phyloP scores from a whole-genome alignment of 2,797 vertebrate genomes.

The Hydrophis major region DNA sequence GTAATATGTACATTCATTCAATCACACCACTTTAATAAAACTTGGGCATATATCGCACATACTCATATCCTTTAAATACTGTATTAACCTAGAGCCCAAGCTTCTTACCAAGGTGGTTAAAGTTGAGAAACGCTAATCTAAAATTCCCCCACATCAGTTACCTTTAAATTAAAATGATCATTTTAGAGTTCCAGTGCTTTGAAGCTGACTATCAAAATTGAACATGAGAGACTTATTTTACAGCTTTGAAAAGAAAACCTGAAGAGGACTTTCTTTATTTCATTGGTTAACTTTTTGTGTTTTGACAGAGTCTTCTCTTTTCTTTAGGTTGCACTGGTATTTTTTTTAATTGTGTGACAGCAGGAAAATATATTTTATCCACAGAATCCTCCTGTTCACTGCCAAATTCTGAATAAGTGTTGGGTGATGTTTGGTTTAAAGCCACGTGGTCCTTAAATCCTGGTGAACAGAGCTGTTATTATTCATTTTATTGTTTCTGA shows the following conservation, averaged over 20 bases:
- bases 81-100: not conserved
- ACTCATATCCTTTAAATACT: not conserved
- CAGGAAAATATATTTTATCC: not conserved
- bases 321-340: not conserved
- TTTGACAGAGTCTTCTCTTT: not conserved
- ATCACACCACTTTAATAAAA: not conserved
- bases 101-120: not conserved
- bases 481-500: conserved; percentile 27
- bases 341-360: not conserved
- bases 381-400: not conserved
- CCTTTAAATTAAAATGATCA: not conserved
- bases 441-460: not conserved
- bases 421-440: conserved; percentile 1
- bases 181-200: not conserved
- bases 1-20: not conserved
- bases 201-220: not conserved
- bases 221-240: not conserved
- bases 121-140: not conserved
- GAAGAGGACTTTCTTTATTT: not conserved
- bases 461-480: conserved; percentile 21
- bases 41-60: not conserved
- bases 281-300: not conserved
- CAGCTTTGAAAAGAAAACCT: not conserved
- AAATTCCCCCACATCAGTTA: not conserved
- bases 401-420: not conserved